Percentiles rank a stretch among this genome's conserved stretches.
Conservation (phyloP, 1,140 invertebrate genomes). For the Diorhabda elongata region DNA sequence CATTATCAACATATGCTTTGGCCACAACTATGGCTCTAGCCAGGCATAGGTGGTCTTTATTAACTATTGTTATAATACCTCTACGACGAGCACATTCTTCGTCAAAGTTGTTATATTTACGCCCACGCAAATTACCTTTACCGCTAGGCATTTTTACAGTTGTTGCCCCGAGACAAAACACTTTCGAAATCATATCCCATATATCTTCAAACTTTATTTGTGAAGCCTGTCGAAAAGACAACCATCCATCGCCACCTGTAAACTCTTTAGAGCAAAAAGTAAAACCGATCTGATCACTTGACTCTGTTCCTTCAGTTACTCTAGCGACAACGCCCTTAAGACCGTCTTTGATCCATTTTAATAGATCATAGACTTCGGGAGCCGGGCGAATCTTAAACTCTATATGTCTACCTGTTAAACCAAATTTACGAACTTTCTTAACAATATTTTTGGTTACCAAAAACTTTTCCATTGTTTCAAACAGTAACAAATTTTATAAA, state of each 20-base stretch:
- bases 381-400: background rate
- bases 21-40: slow-evolving; percentile 11
- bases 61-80: slow-evolving; percentile 1
- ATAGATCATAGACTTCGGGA: background rate
- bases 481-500: background rate
- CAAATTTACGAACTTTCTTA: slow-evolving; percentile 9
- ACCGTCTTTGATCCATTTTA: slow-evolving; percentile 5
- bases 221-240: too few relatives aligned
- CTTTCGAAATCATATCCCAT: too few relatives aligned
- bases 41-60: slow-evolving; percentile 18
- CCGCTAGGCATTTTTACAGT: slow-evolving; percentile 9
- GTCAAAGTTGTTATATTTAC: slow-evolving; percentile 8
- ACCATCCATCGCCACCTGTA: too few relatives aligned
- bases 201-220: too few relatives aligned
- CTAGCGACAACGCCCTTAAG: too few relatives aligned
- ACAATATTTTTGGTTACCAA: background rate
- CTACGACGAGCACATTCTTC: slow-evolving; percentile 5
- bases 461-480: slow-evolving; percentile 3
- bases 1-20: slow-evolving; percentile 3
- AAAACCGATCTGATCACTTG: slow-evolving; percentile 6
- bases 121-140: background rate
- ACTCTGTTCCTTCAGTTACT: too few relatives aligned
- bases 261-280: slow-evolving; percentile 9
- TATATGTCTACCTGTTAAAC: slow-evolving; percentile 2
- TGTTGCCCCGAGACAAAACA: slow-evolving; percentile 9